Evolutionary conservation across 2,113 vertebrate genomes (phyloP), one percentile per base, ranked within the genome.

Genomic region (Monopterus albus): DNA sequence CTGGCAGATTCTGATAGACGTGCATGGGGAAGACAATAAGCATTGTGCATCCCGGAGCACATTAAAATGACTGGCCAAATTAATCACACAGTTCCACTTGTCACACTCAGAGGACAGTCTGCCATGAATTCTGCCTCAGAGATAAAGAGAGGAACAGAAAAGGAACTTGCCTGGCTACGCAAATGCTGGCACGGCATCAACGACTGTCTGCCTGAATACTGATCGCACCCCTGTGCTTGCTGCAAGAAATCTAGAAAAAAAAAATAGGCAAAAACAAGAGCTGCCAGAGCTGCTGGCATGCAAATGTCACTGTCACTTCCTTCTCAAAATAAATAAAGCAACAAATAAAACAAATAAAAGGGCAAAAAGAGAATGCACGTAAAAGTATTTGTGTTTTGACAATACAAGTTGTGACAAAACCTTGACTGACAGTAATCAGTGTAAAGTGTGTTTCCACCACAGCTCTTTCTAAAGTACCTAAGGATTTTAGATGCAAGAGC

Each of bases 41-140:
- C 76, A 68, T 8, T 35, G 83, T 38, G 74, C 81, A 56, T 91
- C 88, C 90, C 78, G 68, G 51, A 91, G 86, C 89, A 88, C 87
- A 91, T 90, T 90, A 88, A 90, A 92, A 84, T 52, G 87, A 89
- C 86, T 67, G 83, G 81, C 89, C 91, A 90, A 91, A 92, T 92
- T 76, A 90, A 91, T 93, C 87, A 88, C 90, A 84, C 85, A 74
- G 88, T 90, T 89, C 86, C 89, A 90, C 85, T 88, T 89, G 90
- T 91, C 92, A 90, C 83, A 89, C 78, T 82, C 67, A 6, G 82
- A 84, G 87, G 85, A 90, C 71, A 78, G 77, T 85, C 78, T 75
- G 84, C 79, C 83, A 86, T 79, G 75, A 87, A 83, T 87, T 84
- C 86, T 80, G 83, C 83, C 86, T 85, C 65, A 46, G 78, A 85